phyloP scores from a whole-genome alignment of 1,140 invertebrate genomes.

The Zaprionus vittiger region DNA sequence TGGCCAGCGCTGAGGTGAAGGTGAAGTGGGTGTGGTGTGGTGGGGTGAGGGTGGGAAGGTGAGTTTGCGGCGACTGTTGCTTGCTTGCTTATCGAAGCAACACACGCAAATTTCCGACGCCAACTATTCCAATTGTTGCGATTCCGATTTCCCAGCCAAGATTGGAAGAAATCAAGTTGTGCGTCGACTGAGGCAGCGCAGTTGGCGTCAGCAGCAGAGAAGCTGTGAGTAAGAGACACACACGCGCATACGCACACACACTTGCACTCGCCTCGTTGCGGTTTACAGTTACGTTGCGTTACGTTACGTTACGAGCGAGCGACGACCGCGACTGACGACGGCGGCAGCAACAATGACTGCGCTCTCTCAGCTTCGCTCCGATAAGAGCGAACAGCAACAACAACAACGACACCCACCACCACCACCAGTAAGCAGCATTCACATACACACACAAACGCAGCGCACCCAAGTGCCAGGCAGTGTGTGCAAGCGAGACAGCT shows the following conservation, averaged over 20 bases:
- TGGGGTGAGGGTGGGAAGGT: background rate
- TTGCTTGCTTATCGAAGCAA: conserved; percentile 40
- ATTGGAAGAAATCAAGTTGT: conserved; percentile 76
- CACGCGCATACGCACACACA: background rate
- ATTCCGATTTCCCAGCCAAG: conserved; percentile 74
- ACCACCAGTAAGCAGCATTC: background rate
- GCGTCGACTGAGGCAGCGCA: conserved; percentile 27
- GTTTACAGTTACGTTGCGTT: conserved; percentile 33
- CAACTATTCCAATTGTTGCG: conserved; percentile 67
- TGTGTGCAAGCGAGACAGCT: conserved; percentile 46
- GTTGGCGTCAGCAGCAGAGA: conserved; percentile 18
- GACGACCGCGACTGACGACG: conserved; percentile 42
- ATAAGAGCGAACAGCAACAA: conserved; percentile 22
- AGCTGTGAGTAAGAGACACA: conserved; percentile 32
- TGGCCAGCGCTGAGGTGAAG: background rate
- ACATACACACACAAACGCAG: background rate
- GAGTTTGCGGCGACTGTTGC: background rate
- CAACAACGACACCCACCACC: conserved; percentile 28
- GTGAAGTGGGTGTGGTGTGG: background rate
- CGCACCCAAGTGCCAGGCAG: conserved; percentile 9
- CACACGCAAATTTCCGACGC: conserved; percentile 42
- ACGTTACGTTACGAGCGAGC: conserved; percentile 15
- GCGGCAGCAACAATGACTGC: conserved; percentile 24
- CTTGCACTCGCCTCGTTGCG: conserved; percentile 36
- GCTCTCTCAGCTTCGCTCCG: conserved; percentile 26